phyloP scores from a whole-genome alignment of 2,888 invertebrate species.

The Amaurobius ferox region DNA sequence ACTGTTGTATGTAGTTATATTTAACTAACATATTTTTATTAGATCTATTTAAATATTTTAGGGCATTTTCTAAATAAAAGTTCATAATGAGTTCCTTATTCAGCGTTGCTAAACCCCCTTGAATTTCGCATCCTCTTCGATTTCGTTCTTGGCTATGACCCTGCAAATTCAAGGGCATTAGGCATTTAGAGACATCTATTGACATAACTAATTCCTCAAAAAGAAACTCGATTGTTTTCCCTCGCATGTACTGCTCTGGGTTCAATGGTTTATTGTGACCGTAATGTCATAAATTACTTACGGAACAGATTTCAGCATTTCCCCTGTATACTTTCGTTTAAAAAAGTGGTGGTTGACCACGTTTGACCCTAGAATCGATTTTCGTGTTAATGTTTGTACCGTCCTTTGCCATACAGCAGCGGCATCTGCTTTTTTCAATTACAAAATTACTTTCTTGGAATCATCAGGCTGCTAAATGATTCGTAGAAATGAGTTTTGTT shows the following conservation, averaged over 20 bases:
- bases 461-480: not conserved
- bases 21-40: too few species aligned
- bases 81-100: too few species aligned
- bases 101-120: too few species aligned
- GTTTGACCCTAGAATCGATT: constrained; percentile 44
- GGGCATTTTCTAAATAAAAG: too few species aligned
- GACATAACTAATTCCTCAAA: not conserved
- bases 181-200: too few species aligned
- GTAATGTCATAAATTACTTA: not conserved
- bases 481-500: not conserved
- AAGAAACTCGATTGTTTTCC: constrained; percentile 14
- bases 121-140: too few species aligned
- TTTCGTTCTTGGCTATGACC: too few species aligned
- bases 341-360: constrained; percentile 28
- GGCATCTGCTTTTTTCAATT: constrained; percentile 2
- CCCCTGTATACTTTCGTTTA: constrained; percentile 24
- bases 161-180: too few species aligned
- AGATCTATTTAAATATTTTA: too few species aligned
- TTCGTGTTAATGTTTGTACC: constrained; percentile 24
- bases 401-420: too few species aligned
- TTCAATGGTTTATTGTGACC: constrained; percentile 11
- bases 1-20: too few species aligned
- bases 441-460: not conserved
- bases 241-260: constrained; percentile 8
- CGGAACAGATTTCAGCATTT: not conserved